Conservation (phyloP, 2,888 invertebrate species). For the Drosophila percnosoma region DNA sequence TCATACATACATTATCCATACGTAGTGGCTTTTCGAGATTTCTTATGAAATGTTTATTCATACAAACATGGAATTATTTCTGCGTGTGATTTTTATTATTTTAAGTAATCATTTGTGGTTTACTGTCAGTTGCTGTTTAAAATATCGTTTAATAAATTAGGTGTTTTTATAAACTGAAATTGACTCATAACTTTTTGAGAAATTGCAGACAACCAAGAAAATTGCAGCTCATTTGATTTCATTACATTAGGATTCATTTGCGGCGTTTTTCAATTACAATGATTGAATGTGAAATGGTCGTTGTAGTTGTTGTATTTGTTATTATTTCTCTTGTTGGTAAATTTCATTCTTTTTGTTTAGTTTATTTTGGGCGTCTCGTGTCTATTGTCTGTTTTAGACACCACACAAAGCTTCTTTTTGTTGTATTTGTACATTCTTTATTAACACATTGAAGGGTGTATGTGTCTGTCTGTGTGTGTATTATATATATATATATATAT, state of each 20-base stretch:
- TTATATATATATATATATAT: neutral
- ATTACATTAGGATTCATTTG: slow-evolving; percentile 28
- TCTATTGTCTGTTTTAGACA: slow-evolving; percentile 5
- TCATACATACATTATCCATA: neutral
- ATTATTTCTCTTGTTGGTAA: slow-evolving; percentile 13
- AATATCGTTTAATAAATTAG: neutral
- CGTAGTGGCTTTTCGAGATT: neutral
- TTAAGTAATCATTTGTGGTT: neutral
- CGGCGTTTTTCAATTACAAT: slow-evolving; percentile 43
- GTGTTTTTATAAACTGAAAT: neutral
- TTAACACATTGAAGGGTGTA: slow-evolving; percentile 5
- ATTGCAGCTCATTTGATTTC: neutral
- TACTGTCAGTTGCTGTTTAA: neutral
- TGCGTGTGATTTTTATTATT: neutral
- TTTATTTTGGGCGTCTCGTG: slow-evolving; percentile 22
- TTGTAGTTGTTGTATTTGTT: slow-evolving; percentile 12
- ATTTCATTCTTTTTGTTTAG: neutral
- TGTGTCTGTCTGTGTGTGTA: neutral
- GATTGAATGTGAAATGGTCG: slow-evolving; percentile 16
- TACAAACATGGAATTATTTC: neutral
- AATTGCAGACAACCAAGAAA: neutral
- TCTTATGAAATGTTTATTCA: neutral
- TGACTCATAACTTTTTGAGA: neutral
- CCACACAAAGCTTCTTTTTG: neutral
- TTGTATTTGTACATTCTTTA: slow-evolving; percentile 1